Evolutionary conservation across 64 coral and sea anemone genomes (phyloP), one percentile per base, ranked within the genome.

Genomic region (Actinia tenebrosa): DNA sequence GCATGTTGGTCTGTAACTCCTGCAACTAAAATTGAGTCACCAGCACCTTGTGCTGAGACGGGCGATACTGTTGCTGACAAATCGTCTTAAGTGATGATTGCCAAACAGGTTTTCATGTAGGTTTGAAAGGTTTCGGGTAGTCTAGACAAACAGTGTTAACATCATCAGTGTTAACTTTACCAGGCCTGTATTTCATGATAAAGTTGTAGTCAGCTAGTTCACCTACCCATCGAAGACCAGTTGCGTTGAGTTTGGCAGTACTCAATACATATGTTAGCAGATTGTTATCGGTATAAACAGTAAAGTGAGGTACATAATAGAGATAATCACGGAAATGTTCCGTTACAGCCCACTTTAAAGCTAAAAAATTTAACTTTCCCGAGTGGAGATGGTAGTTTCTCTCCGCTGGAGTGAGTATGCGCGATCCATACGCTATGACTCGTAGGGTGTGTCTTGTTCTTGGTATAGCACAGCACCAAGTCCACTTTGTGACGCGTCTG

Each of bases 191-290:
- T 82, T 82, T 82, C 3, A 82, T 82, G 79, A 5, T 82, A 45
- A 82, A 82, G 79, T 82, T 82, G 47, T 82, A 82, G 26, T 82
- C 79, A 5, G 79, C 79, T 3, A 82, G 79, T 82, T 82, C 79
- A 5, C 79, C 79, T 43, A 82, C 22, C 79, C 79, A 82, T 45
- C 79, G 79, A 3, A 82, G 79, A 82, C 79, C 79, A 5, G 79
- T 82, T 45, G 79, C 22, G 14, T 77, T 77, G 4, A 77, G 15
- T 14, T 77, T 77, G 71, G 71, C 71, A 77, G 71, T 77, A 15
- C 4, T 77, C 4, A 77, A 14, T 5, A 77, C 71, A 14, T 77
- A 77, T 5, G 71, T 77, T 4, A 77, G 71, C 71, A 14, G 71
- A 17, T 82, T 82, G 79, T 82, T 82, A 82, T 82, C 79, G 47